phyloP scores from a whole-genome alignment of 2,888 invertebrate species.

The Diplolepis rosae region DNA sequence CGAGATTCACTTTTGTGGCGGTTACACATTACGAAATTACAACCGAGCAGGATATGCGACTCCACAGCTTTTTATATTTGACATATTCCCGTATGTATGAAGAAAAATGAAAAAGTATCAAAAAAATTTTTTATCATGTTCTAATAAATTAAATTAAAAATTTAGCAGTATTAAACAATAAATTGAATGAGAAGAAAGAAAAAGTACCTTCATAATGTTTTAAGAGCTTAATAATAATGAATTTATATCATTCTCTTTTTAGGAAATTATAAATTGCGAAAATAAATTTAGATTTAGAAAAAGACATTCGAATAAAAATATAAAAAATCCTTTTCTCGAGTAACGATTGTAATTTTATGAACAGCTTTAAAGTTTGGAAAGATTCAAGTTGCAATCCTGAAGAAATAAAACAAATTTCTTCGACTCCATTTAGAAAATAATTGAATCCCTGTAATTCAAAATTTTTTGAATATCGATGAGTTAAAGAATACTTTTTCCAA shows the following conservation, averaged over 20 bases:
- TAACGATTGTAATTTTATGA: conserved; percentile 2
- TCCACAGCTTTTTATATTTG: conserved; percentile 2
- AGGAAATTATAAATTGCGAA: not conserved
- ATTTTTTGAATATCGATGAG: too few relatives aligned
- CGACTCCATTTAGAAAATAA: too few relatives aligned
- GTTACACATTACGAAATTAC: conserved; percentile 21
- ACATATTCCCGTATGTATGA: not conserved
- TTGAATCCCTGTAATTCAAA: too few relatives aligned
- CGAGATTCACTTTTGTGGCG: conserved; percentile 13
- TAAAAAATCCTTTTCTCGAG: not conserved
- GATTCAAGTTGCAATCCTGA: not conserved
- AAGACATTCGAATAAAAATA: not conserved
- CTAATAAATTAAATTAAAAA: conserved; percentile 12
- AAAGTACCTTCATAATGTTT: too few relatives aligned
- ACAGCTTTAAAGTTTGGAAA: too few relatives aligned
- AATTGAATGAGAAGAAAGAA: not conserved
- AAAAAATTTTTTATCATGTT: not conserved
- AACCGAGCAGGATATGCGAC: conserved; percentile 7
- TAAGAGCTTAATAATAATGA: not conserved
- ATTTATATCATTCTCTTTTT: not conserved
- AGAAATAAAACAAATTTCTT: too few relatives aligned
- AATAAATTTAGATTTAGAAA: not conserved
- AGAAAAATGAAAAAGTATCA: not conserved
- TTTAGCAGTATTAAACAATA: not conserved
- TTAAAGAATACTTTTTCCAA: too few relatives aligned